A percentile compares a stretch with the other conserved stretches of the same genome.
These are phyloP conservation scores for Bedellia somnulentella DNA, from an alignment of 2,888 invertebrate genomes.

Conservation along the genomic window DNA sequence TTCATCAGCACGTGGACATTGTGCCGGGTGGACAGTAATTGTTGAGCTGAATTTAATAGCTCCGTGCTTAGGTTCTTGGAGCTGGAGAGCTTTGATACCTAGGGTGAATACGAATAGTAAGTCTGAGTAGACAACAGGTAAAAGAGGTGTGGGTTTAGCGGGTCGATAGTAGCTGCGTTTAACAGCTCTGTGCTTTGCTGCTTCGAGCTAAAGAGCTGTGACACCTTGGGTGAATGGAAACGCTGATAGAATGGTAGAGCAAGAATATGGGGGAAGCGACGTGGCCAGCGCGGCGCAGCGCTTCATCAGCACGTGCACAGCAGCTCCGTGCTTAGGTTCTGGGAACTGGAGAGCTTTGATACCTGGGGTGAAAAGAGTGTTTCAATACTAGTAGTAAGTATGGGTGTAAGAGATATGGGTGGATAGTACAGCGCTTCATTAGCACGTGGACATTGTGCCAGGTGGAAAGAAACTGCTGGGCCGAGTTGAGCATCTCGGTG, in stretches of 20 bases:
- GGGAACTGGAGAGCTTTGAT: constrained; percentile 69
- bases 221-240: no score
- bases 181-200: no score
- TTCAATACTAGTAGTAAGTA: background rate
- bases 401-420: no score
- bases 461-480: constrained; percentile 72
- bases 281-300: constrained; percentile 82
- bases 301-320: constrained; percentile 76
- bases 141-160: no score
- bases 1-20: constrained; percentile 80
- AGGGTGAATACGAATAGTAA: background rate
- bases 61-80: constrained; percentile 75
- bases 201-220: no score
- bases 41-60: constrained; percentile 79
- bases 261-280: no score
- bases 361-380: constrained; percentile 59
- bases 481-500: constrained; percentile 78
- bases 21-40: constrained; percentile 70
- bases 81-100: constrained; percentile 70
- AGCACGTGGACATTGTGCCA: constrained; percentile 76
- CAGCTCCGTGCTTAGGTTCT: constrained; percentile 73
- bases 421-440: constrained; percentile 88
- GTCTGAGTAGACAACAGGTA: no score
- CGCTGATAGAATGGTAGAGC: no score
- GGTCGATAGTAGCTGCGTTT: no score